Evolutionary conservation across 2,888 invertebrate species (phyloP), one percentile per base, ranked within the genome.

Genomic region (Hirtodrosophila confusa): DNA sequence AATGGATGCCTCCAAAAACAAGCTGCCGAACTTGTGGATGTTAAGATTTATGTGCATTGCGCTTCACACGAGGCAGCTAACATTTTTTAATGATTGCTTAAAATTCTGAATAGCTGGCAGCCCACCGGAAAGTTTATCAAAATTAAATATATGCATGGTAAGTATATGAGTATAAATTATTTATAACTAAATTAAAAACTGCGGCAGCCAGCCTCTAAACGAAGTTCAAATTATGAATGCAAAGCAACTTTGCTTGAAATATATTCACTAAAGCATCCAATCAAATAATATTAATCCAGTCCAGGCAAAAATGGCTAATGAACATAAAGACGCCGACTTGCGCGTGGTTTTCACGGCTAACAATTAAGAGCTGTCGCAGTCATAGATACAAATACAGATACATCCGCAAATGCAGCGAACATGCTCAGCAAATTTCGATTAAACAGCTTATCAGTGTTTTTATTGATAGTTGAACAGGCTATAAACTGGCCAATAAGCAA

Each of bases 191-290:
- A 78, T 74, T 67, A 50, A 43, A 51, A 55, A 54, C 53, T 43
- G 35, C 43, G 33, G 31, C 33, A 36, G 40, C 31, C 62, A 53
- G 62, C 62, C 54, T 54, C 45, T 57, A 48, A 63, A 56, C 41
- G 10, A 8, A 24, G 9, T 47, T 48, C 54, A 37, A 66, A 86
- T 86, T 82, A 86, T 84, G 79, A 82, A 84, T 84, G 79, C 75
- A 77, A 75, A 79, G 67, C 57, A 73, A 69, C 63, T 64, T 49
- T 41, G 43, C 50, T 64, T 47, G 51, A 67, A 74, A 70, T 64
- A 66, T 69, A 73, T 71, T 78, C 17, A 17, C 17, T 17, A 17
- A 17, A 17, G 17, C 17, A 17, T 17, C 69, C 60, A 71, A 74
- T 71, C 50, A 69, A 29, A 55, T 27, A 41, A 64, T 58, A 74